Conservation (phyloP, 2,113 vertebrate genomes). For the Pan troglodytes region NHGRI_mPanTro3-v2.1_pri NC_072417.2:68362001-68362500, state of each 20-base stretch:
- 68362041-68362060: background rate
- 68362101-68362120: background rate
- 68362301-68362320: background rate
- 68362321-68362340: background rate
- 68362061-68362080: background rate
- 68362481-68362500: background rate
- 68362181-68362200: background rate
- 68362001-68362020: background rate
- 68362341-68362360: background rate
- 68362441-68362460: background rate
- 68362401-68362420: background rate
- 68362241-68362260: background rate
- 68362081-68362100: background rate
- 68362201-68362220: background rate
- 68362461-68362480: background rate
- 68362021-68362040: background rate
- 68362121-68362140: background rate
- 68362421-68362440: too few species aligned
- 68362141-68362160: background rate
- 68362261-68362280: background rate
- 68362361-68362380: background rate
- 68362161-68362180: background rate
- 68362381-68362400: background rate
- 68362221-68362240: conserved; percentile 21
- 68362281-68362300: conserved; percentile 3